Conservation (phyloP, 2,888 invertebrate species). For the Lepidocyrtinus sp. region DNA sequence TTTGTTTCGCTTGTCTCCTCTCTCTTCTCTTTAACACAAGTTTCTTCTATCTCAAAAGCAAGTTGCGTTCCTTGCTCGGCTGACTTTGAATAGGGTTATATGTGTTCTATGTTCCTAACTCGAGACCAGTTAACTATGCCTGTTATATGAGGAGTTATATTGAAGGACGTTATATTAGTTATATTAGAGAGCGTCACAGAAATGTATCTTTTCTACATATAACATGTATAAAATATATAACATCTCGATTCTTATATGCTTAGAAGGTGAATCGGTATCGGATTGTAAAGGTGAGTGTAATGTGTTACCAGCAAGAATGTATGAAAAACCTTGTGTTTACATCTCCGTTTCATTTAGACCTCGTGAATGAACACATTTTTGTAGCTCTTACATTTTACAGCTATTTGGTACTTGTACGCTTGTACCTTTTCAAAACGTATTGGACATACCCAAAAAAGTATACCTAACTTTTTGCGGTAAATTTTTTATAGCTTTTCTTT, state of each 20-base stretch:
- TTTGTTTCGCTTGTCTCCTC: background rate
- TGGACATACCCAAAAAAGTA: too few species aligned
- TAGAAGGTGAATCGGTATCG: background rate
- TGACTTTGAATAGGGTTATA: slow-evolving; percentile 12
- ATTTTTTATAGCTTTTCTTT: too few species aligned
- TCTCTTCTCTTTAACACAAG: too few species aligned
- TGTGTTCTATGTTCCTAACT: slow-evolving; percentile 18
- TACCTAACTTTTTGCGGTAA: too few species aligned
- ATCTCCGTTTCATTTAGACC: background rate
- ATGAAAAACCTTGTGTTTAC: background rate
- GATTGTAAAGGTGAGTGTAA: background rate
- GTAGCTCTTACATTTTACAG: too few species aligned
- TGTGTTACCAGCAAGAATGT: background rate
- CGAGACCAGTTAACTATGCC: slow-evolving; percentile 5
- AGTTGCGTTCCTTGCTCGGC: slow-evolving; percentile 19
- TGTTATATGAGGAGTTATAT: slow-evolving; percentile 23
- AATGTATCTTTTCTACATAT: too few species aligned
- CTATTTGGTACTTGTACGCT: too few species aligned
- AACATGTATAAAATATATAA: too few species aligned
- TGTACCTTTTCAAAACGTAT: too few species aligned
- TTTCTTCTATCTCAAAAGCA: slow-evolving; percentile 6
- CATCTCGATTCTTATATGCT: too few species aligned
- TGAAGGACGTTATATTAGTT: slow-evolving; percentile 54
- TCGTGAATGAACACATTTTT: background rate
- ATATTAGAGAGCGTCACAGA: background rate